These are phyloP conservation scores for Heloderma charlesbogerti DNA, from an alignment of 2,113 vertebrate species.

Conservation along the genomic window DNA sequence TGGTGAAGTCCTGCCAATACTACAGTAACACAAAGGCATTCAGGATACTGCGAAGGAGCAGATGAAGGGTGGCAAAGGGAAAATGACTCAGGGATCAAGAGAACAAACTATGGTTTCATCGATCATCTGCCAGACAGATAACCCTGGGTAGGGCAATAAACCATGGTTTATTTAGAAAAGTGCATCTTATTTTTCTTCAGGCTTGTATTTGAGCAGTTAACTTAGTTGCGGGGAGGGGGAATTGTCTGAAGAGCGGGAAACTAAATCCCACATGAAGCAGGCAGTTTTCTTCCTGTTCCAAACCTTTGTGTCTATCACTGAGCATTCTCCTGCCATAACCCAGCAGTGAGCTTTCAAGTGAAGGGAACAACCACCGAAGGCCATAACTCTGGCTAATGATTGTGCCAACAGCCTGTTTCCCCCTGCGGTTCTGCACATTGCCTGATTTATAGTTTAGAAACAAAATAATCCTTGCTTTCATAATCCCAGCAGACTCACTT, in stretches of 20 bases:
- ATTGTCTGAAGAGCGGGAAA: background rate
- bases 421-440: accelerated
- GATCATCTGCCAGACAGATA: no score
- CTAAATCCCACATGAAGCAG: background rate
- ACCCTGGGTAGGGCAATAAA: no score
- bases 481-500: conserved; percentile 26
- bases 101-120: no score
- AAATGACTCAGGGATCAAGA: no score
- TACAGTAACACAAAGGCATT: no score
- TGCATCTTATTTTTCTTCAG: conserved; percentile 33
- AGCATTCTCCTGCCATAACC: background rate
- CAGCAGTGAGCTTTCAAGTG: accelerated
- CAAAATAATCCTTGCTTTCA: background rate
- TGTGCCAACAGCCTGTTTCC: background rate
- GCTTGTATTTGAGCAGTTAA: background rate
- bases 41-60: no score
- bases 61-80: no score
- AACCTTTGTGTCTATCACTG: accelerated
- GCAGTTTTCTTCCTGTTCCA: background rate
- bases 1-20: no score
- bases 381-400: background rate
- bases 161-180: background rate
- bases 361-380: accelerated
- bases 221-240: background rate
- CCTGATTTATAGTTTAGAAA: conserved; percentile 37